Percentiles rank a stretch among this genome's conserved stretches.
These are phyloP conservation scores for Arbacia lixula DNA, from an alignment of 53 echinoderm and acorn worm genomes.

Conservation along the genomic window DNA sequence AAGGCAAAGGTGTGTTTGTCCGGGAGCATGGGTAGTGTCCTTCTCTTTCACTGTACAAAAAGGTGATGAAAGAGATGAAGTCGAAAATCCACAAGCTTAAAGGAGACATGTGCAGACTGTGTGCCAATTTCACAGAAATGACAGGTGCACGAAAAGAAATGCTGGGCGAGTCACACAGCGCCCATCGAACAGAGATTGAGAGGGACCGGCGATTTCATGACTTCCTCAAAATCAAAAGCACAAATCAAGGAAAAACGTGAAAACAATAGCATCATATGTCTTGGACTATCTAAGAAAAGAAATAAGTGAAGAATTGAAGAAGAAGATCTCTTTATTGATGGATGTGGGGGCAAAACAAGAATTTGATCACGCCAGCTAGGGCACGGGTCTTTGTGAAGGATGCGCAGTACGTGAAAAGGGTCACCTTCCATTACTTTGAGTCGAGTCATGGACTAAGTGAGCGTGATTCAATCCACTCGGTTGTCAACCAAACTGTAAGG, in stretches of 20 bases:
- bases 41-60: not conserved
- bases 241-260: no score
- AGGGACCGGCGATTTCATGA: no score
- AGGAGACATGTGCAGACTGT: constrained; percentile 7
- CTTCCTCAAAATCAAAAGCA: no score
- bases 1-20: not conserved
- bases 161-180: no score
- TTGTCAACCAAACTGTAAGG: constrained; percentile 38
- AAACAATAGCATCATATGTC: constrained; percentile 55
- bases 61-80: not conserved
- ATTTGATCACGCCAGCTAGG: constrained; percentile 67
- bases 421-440: constrained; percentile 60
- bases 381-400: constrained; percentile 16
- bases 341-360: constrained; percentile 75
- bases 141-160: not conserved
- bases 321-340: constrained; percentile 65
- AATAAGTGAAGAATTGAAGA: constrained; percentile 18
- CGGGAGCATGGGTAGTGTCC: not conserved
- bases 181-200: no score
- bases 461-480: constrained; percentile 68
- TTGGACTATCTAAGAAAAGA: constrained; percentile 34
- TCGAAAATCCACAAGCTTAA: not conserved
- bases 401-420: not conserved
- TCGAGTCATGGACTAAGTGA: constrained; percentile 67
- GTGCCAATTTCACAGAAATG: not conserved